Evolutionary conservation across 2,888 invertebrate genomes (phyloP), one percentile per base, ranked within the genome.

Genomic region (Tuberolachnus salignus): DNA sequence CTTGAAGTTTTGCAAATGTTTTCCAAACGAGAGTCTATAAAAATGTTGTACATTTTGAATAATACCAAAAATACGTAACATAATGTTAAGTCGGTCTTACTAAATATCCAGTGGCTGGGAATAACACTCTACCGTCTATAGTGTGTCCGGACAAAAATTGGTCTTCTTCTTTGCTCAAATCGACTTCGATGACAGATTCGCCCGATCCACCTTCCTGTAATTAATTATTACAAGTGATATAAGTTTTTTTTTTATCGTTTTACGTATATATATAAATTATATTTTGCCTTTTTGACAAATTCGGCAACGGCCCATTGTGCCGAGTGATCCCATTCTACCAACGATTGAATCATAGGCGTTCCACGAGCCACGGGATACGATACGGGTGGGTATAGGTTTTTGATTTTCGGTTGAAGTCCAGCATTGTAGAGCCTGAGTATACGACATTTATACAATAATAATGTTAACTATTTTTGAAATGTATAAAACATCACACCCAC

Each of bases 61-160:
- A 55, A 21, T 55, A 10, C 6, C 4, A 2, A 14, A 26, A 3
- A 13, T 14, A 26, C 3, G 3, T n/a, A 19, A 44, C 8, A 13
- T 21, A 13, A 44, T 44, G 11, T 6, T 26, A 0, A 46, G 46
- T 46, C 11, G 21, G 1, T 83, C 85, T 85, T 84, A 91, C 91
- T 88, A 97, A 88, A 85, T 96, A 96, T 16, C 96, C 97, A 44
- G 97, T 97, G 80, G 97, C 97, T 21, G 98, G 98, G 88, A 94
- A 98, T 21, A 98, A 88, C 73, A 97, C 89, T 84, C 97, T 90
- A 44, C 97, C 98, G 86, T 98, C 97, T 84, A 98, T 97, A 80
- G 90, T 89, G 86, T 98, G 98, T 0, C 96, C 97, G 71, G 90
- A 87, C 80, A 96, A 85, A 87, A 90, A 95, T 66, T 90, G 87